phyloP scores from a whole-genome alignment of 2,797 vertebrate genomes.

The Neoniphon sammara region DNA sequence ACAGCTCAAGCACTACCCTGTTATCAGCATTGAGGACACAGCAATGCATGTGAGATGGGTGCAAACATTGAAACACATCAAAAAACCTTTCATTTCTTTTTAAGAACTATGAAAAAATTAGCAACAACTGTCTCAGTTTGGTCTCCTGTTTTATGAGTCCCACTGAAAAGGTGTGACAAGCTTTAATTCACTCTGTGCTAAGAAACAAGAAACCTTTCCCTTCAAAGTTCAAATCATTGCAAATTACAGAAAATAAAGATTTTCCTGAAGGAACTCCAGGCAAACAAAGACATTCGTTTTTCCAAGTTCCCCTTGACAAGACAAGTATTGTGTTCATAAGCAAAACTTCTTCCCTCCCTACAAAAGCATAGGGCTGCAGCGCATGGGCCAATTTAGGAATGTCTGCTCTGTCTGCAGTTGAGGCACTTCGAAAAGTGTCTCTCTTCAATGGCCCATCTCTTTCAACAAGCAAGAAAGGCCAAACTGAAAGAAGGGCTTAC shows the following conservation, averaged over 20 bases:
- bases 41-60: neutral
- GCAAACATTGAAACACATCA: neutral
- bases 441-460: conserved; percentile 42
- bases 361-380: conserved; percentile 21
- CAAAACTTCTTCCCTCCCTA: conserved; percentile 29
- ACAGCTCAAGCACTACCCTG: conserved; percentile 1
- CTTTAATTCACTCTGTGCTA: neutral
- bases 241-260: conserved; percentile 6
- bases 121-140: neutral
- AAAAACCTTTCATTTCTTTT: conserved; percentile 1
- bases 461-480: conserved; percentile 41
- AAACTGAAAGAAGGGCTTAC: conserved; percentile 51
- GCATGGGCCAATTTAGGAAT: conserved; percentile 36
- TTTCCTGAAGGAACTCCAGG: conserved; percentile 12
- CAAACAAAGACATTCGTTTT: conserved; percentile 35
- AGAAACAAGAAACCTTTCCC: neutral
- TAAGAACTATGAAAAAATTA: conserved; percentile 1
- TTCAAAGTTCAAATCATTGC: conserved; percentile 5
- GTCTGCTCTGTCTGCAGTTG: conserved; percentile 21
- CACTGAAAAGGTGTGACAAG: neutral
- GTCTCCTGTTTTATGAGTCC: neutral
- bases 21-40: neutral
- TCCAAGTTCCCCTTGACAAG: conserved; percentile 20
- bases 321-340: conserved; percentile 53
- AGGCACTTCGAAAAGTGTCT: conserved; percentile 40